These are phyloP conservation scores for Nesogale talazaci DNA, from an alignment of 2,113 vertebrate species.

Conservation along the genomic window DNA sequence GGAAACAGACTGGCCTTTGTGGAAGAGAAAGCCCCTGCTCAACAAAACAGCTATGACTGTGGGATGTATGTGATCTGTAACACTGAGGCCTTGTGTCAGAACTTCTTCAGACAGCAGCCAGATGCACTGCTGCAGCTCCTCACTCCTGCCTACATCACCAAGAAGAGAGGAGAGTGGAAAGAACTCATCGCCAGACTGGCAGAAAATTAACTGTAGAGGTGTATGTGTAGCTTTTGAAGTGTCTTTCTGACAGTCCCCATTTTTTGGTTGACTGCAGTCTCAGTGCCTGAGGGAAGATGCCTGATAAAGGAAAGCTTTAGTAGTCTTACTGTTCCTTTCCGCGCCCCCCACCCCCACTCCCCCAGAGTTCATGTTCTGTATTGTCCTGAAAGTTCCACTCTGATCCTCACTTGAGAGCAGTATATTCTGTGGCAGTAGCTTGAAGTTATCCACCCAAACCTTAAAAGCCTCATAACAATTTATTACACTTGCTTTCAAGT, in stretches of 20 bases:
- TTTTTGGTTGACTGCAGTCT: conserved; percentile 48
- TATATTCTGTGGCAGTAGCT: conserved; percentile 49
- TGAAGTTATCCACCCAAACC: conserved; percentile 50
- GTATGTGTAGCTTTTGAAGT: neutral
- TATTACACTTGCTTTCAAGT: neutral
- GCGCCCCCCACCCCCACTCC: no score
- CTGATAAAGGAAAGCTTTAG: conserved; percentile 50
- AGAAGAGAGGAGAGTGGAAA: conserved; percentile 94
- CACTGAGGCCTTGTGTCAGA: conserved; percentile 91
- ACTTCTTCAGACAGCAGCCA: conserved; percentile 82
- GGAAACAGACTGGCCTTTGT: conserved; percentile 86
- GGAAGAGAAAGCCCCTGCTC: conserved; percentile 93
- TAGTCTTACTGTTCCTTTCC: conserved; percentile 50
- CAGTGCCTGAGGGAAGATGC: conserved; percentile 73
- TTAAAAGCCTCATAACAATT: conserved; percentile 37
- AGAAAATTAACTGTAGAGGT: conserved; percentile 83
- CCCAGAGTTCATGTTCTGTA: conserved; percentile 42
- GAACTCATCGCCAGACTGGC: conserved; percentile 91
- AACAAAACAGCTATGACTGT: conserved; percentile 99
- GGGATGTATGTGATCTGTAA: conserved; percentile 99
- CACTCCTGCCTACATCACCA: conserved; percentile 93
- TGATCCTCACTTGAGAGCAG: conserved; percentile 38
- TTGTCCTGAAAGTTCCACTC: conserved; percentile 75
- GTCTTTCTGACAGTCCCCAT: conserved; percentile 54
- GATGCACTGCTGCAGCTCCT: conserved; percentile 88